Base-by-base conservation (phyloP, 1,140 invertebrate species). In the Varroa destructor region DNA sequence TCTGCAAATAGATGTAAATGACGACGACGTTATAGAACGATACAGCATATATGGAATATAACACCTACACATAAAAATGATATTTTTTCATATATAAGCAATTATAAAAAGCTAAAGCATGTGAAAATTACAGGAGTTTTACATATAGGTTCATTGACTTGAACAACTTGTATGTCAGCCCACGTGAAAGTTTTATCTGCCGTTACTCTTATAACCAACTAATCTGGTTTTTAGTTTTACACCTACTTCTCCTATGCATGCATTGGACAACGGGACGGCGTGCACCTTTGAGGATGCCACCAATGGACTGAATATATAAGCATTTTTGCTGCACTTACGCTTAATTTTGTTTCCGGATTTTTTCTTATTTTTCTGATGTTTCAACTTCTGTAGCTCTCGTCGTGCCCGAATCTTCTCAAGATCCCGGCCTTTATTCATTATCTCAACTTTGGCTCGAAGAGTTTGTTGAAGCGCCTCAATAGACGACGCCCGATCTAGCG, bases 401-500 rank as follows among this genome's bases (percentile, higher is more conserved):
- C 37, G 12, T 43, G 61, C 61, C 12, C 61, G 12, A 43, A 73
- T 73, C 36, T 72, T 25, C 40, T 54, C 73, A 58, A 55, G 51
- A 67, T 73, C 37, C 4, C 57, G 25, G 67, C 46, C 46, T 40
- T 51, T 51, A 61, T 67, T 61, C 67, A 67, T 72, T 25, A 64
- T 64, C 56, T 72, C 51, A 55, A 73, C 70, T 42, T 73, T 73
- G 8, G 46, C 43, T 56, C 71, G 51, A 40, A 73, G 71, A 46
- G 51, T 46, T 56, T 37, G 54, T 37, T 55, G 36, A 40, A 73
- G 57, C 5, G 71, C 55, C 42, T 55, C 70, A 46, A 37, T 73
- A 55, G 71, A 73, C n/a, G 25, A 40, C 6, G 54, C 55, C 71
- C 57, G 67, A 25, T 61, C 64, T 14, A 67, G 61, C 37, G 61